phyloP scores from a whole-genome alignment of 1,140 invertebrate species.

The Elymnias hypermnestra region DNA sequence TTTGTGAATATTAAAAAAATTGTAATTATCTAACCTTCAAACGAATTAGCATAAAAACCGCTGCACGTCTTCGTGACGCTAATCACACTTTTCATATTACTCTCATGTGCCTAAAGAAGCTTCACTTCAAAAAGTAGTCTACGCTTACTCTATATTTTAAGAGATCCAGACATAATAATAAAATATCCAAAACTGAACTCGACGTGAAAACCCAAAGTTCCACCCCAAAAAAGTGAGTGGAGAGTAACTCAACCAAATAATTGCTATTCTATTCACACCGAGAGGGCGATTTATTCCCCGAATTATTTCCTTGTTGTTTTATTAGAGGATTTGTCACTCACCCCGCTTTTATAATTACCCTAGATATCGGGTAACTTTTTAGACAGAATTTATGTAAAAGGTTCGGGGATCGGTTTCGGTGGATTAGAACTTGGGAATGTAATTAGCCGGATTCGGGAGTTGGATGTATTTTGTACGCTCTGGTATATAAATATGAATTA shows the following conservation, averaged over 20 bases:
- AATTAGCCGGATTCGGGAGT: constrained; percentile 42
- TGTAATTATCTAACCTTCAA: no score
- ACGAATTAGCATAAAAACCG: no score
- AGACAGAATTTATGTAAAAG: constrained; percentile 59
- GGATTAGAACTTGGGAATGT: constrained; percentile 49
- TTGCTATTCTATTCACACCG: constrained; percentile 76
- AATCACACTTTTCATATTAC: no score
- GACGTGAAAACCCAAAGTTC: no score
- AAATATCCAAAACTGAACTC: no score
- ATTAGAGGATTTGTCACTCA: constrained; percentile 73
- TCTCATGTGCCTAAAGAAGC: no score
- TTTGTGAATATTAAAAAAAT: no score
- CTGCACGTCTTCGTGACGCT: no score
- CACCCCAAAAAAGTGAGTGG: constrained; percentile 24
- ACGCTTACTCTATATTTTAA: no score
- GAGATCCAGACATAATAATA: no score
- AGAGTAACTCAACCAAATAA: constrained; percentile 72
- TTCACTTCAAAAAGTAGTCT: no score
- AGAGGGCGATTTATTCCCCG: constrained; percentile 67
- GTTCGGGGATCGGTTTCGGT: constrained; percentile 37
- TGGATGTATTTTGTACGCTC: constrained; percentile 8
- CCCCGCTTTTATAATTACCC: constrained; percentile 69
- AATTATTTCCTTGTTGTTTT: constrained; percentile 77
- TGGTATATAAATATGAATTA: constrained; percentile 4
- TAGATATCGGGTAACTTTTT: constrained; percentile 69